A percentile compares a stretch with the other conserved stretches of the same genome.
These are phyloP conservation scores for Nycticorax nycticorax DNA, from an alignment of 2,113 vertebrate species.

Conservation along the genomic window DNA sequence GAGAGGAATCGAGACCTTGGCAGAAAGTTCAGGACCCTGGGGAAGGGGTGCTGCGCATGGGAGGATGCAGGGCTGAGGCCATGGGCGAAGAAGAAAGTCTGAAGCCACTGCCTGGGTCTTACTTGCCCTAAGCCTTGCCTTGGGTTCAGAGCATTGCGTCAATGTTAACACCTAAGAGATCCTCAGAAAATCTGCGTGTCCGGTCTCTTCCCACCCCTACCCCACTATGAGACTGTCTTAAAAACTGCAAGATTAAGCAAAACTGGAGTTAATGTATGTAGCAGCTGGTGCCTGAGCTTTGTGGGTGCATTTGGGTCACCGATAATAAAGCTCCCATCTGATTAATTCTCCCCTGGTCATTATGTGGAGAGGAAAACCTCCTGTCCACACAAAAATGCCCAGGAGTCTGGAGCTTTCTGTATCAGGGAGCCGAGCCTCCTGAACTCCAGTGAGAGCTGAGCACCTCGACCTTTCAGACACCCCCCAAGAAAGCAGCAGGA, in stretches of 20 bases:
- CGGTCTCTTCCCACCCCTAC: not conserved
- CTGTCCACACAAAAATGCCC: not conserved
- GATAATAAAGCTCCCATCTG: not conserved
- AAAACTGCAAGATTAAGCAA: not conserved
- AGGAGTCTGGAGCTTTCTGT: not conserved
- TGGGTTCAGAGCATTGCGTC: not conserved
- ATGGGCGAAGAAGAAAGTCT: not conserved
- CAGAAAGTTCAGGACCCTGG: not conserved
- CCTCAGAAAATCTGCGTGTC: not conserved
- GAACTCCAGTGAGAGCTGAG: not conserved
- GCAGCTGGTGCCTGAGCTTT: constrained; percentile 11
- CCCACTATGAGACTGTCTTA: not conserved
- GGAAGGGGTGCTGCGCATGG: not conserved
- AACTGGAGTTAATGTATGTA: not conserved
- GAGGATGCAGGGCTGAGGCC: not conserved
- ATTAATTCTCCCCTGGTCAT: not conserved
- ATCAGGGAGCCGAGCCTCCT: not conserved
- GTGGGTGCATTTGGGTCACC: not conserved
- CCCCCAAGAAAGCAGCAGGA: not conserved
- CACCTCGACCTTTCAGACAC: rapidly evolving
- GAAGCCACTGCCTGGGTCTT: not conserved
- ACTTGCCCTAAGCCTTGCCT: not conserved
- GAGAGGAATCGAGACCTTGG: not conserved
- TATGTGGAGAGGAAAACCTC: not conserved
- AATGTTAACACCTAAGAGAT: not conserved